A percentile compares a stretch with the other conserved stretches of the same genome.
Evolutionary conservation across 1,140 invertebrate genomes (phyloP).

Genomic region (Heliconius congener): DNA sequence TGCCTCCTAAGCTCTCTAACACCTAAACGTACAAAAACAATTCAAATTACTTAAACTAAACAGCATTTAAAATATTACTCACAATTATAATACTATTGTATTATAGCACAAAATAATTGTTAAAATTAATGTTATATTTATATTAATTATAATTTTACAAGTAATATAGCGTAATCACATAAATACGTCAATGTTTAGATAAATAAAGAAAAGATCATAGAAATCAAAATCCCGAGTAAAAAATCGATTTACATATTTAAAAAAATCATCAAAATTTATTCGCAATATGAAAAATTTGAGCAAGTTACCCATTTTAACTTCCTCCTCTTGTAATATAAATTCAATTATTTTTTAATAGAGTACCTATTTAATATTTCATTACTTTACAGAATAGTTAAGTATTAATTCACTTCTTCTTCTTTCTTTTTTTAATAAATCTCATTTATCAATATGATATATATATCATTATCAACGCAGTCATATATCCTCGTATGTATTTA

Average conservation of each 20-base stretch:
- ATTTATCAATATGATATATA: no score
- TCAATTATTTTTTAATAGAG: neutral
- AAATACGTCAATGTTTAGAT: neutral
- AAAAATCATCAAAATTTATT: neutral
- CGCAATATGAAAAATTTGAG: neutral
- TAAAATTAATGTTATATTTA: neutral
- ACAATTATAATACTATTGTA: neutral
- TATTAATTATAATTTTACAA: neutral
- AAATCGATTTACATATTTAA: neutral
- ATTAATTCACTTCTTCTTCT: no score
- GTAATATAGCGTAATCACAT: neutral
- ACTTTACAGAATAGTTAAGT: no score
- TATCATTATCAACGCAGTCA: no score
- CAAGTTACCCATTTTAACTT: neutral
- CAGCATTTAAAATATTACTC: neutral
- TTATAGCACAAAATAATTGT: neutral
- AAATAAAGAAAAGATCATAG: neutral
- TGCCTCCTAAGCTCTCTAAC: neutral
- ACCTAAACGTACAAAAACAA: constrained; percentile 2
- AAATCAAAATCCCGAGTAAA: neutral
- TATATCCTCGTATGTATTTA: neutral
- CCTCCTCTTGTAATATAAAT: neutral
- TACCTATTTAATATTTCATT: neutral
- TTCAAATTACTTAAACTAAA: neutral
- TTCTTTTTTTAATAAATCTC: neutral